A percentile compares a stretch with the other conserved stretches of the same genome.
phyloP scores from a whole-genome alignment of 2,113 vertebrate species.

The Sceloporus tristichus region DNA sequence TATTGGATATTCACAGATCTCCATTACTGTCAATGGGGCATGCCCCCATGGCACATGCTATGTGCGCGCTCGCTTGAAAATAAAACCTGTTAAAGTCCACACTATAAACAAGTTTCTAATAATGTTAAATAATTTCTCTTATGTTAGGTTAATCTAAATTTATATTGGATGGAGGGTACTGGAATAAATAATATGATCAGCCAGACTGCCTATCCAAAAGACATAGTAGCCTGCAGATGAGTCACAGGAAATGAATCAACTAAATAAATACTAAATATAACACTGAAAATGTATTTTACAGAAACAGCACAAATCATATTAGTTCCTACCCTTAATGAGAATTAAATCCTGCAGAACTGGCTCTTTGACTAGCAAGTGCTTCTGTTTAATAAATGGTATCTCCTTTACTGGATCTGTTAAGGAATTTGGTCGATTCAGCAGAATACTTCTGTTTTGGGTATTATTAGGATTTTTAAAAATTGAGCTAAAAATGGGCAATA shows the following conservation, averaged over 20 bases:
- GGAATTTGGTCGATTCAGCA: conserved; percentile 40
- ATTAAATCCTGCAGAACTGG: neutral
- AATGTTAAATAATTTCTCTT: neutral
- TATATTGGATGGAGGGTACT: neutral
- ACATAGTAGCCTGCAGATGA: neutral
- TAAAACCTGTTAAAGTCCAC: too few relatives aligned
- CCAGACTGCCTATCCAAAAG: neutral
- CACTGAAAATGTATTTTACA: neutral
- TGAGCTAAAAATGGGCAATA: too few relatives aligned
- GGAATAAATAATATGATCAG: neutral
- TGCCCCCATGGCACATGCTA: too few relatives aligned
- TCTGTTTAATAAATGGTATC: conserved; percentile 33
- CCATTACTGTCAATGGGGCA: too few relatives aligned
- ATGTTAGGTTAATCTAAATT: neutral
- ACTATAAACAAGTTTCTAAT: neutral
- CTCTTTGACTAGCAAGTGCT: conserved; percentile 31
- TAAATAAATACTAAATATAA: neutral
- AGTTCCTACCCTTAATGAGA: neutral
- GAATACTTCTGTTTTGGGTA: neutral
- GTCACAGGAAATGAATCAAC: neutral
- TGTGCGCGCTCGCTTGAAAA: too few relatives aligned
- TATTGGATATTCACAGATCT: too few relatives aligned
- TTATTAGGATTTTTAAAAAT: too few relatives aligned
- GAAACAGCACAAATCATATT: neutral
- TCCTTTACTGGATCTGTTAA: conserved; percentile 20